Conservation (phyloP, 2,888 invertebrate genomes). For the Drosophila mulleri region DNA sequence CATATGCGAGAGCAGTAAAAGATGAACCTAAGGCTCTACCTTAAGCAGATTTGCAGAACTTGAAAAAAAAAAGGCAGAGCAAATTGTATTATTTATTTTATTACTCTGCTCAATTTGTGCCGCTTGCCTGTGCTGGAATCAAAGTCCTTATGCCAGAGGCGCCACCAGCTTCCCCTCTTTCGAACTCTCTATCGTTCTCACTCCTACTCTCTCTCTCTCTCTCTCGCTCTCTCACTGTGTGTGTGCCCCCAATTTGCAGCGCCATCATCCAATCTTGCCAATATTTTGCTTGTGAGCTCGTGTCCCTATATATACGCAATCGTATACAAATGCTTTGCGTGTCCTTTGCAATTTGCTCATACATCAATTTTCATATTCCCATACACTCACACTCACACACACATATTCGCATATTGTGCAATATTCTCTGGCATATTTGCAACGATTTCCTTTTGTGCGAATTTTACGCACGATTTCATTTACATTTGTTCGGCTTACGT, state of each 20-base stretch:
- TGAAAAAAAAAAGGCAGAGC: conserved; percentile 17
- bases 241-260: conserved; percentile 41
- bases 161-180: neutral
- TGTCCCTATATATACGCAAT: conserved; percentile 9
- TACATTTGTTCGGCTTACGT: conserved; percentile 70
- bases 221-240: neutral
- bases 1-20: conserved; percentile 14
- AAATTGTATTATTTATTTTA: conserved; percentile 67
- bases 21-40: conserved; percentile 1
- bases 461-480: conserved; percentile 78
- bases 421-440: conserved; percentile 58
- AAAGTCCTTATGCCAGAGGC: conserved; percentile 53
- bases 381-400: conserved; percentile 10
- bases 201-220: neutral
- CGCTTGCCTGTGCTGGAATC: conserved; percentile 63
- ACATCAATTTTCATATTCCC: conserved; percentile 75
- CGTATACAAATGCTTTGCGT: conserved; percentile 61
- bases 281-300: conserved; percentile 35
- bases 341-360: conserved; percentile 74
- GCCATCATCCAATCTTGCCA: conserved; percentile 48
- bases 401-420: conserved; percentile 43
- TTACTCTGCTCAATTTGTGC: conserved; percentile 60
- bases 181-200: no score
- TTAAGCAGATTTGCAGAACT: conserved; percentile 14
- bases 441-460: conserved; percentile 69